Evolutionary conservation across 2,113 vertebrate species (phyloP).

Genomic region (Saimiri boliviensis): DNA sequence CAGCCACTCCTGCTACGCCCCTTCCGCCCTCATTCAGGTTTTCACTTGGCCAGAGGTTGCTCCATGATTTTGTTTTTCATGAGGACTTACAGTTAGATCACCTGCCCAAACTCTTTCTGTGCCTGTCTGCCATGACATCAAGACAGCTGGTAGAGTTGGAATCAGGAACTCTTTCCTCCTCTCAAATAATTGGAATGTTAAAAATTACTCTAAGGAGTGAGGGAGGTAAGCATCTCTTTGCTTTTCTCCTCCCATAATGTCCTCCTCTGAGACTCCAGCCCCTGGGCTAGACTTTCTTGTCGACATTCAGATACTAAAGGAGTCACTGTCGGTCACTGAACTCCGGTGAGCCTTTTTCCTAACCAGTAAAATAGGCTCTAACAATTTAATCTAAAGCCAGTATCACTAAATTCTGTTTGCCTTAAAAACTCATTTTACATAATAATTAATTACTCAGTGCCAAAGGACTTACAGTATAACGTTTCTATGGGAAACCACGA

Average conservation of each 20-base stretch:
- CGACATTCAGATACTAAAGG: neutral
- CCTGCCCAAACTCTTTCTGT: neutral
- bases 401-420: neutral
- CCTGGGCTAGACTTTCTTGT: neutral
- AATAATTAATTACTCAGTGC: neutral
- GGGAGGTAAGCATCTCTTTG: neutral
- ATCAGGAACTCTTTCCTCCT: neutral
- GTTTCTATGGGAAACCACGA: neutral
- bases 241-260: neutral
- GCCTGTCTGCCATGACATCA: neutral
- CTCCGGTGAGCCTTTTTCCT: neutral
- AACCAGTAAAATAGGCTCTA: neutral
- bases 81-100: neutral
- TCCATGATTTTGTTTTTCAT: neutral
- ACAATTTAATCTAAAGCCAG: neutral
- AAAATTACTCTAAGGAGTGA: neutral
- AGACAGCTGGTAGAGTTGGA: neutral
- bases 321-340: neutral
- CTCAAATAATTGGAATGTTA: neutral
- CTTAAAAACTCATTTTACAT: neutral
- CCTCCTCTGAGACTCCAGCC: neutral
- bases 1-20: neutral
- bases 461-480: neutral
- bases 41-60: neutral
- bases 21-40: neutral